These are phyloP conservation scores for Choristoneura rosaceana DNA, from an alignment of 2,888 invertebrate genomes.

Conservation along the genomic window DNA sequence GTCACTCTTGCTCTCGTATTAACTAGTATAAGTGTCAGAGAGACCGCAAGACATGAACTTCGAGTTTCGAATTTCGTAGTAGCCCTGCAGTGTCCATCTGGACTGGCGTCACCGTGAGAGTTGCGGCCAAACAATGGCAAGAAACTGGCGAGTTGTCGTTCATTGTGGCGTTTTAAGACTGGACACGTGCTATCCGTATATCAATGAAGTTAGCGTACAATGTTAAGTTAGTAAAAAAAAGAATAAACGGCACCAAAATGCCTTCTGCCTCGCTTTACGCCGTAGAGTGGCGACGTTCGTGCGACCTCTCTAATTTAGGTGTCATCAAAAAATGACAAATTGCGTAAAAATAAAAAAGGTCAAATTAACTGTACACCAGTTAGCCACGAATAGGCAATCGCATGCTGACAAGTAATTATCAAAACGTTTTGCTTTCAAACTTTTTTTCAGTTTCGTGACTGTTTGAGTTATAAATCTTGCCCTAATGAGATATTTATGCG, in stretches of 20 bases:
- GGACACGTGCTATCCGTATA: not conserved
- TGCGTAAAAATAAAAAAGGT: slow-evolving; percentile 67
- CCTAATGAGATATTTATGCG: slow-evolving; percentile 85
- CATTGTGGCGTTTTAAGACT: no score
- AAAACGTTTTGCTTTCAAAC: slow-evolving; percentile 72
- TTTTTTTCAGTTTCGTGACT: slow-evolving; percentile 82
- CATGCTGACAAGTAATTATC: slow-evolving; percentile 85
- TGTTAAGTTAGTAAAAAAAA: not conserved
- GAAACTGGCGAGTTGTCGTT: no score
- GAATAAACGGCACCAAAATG: not conserved
- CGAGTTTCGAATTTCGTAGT: no score
- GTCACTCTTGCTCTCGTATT: no score
- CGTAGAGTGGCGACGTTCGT: slow-evolving; percentile 57
- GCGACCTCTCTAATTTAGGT: slow-evolving; percentile 75
- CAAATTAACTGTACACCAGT: slow-evolving; percentile 67
- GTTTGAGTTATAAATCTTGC: slow-evolving; percentile 79
- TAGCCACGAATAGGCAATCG: slow-evolving; percentile 80
- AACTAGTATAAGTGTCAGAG: no score
- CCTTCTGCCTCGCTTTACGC: not conserved
- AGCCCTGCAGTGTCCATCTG: no score
- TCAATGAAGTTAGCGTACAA: not conserved
- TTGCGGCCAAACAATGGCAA: no score
- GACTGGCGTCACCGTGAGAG: no score
- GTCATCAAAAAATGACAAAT: slow-evolving; percentile 84
- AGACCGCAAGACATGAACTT: no score